phyloP scores from a whole-genome alignment of 2,888 invertebrate genomes.

The Amphipyra tragopoginis region DNA sequence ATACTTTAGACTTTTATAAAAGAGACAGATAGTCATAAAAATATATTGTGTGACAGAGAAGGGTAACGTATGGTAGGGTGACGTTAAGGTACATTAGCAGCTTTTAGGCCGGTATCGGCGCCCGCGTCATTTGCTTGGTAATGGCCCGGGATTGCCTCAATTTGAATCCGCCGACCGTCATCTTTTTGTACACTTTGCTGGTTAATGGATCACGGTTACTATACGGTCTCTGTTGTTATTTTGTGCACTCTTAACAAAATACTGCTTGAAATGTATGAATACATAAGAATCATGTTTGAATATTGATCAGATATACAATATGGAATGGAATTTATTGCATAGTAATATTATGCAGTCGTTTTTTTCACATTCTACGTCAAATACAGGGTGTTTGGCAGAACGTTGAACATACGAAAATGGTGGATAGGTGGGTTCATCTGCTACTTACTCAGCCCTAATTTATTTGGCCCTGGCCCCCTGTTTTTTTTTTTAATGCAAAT shows the following conservation, averaged over 20 bases:
- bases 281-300: conserved; percentile 24
- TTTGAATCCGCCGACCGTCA: conserved; percentile 77
- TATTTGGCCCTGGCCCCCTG: too few species aligned
- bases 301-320: conserved; percentile 11
- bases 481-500: too few species aligned
- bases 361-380: too few species aligned
- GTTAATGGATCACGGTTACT: conserved; percentile 71
- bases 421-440: too few species aligned
- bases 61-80: conserved; percentile 63
- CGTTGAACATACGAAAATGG: too few species aligned
- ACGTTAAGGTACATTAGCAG: conserved; percentile 78
- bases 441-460: too few species aligned
- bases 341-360: background rate
- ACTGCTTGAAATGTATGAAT: conserved; percentile 23
- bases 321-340: conserved; percentile 1
- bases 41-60: conserved; percentile 63
- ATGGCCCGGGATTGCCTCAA: conserved; percentile 81
- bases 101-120: conserved; percentile 79
- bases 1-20: conserved; percentile 69
- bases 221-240: conserved; percentile 32
- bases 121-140: conserved; percentile 81
- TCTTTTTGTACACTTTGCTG: conserved; percentile 68
- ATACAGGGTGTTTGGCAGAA: too few species aligned
- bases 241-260: conserved; percentile 37
- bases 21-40: conserved; percentile 61